Evolutionary conservation across 92 coral and sea anemone genomes (phyloP).

Genomic region (Siderastrea siderea): DNA sequence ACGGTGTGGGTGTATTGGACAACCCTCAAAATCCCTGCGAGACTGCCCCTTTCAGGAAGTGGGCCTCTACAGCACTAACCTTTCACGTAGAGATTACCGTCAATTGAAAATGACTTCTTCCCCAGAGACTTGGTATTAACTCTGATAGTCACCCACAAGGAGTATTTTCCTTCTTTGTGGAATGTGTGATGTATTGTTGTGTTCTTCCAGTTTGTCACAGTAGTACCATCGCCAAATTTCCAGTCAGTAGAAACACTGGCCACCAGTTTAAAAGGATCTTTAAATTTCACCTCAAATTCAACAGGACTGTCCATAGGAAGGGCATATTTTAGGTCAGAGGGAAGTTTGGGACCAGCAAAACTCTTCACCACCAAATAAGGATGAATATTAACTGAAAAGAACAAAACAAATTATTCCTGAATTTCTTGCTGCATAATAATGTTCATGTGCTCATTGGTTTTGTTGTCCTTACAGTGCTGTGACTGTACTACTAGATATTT

Average conservation of each 20-base stretch:
- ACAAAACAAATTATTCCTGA: background rate
- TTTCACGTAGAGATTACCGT: conserved; percentile 20
- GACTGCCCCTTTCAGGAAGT: background rate
- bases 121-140: conserved; percentile 23
- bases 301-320: conserved; percentile 21
- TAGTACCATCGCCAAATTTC: conserved; percentile 46
- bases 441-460: too few relatives aligned
- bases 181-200: conserved; percentile 17
- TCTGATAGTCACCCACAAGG: conserved; percentile 73
- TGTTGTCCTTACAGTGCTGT: too few relatives aligned
- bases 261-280: conserved; percentile 58
- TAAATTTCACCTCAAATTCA: conserved; percentile 63
- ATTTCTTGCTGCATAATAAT: too few relatives aligned
- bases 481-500: too few relatives aligned
- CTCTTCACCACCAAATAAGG: conserved; percentile 55
- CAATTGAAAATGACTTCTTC: background rate
- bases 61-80: conserved; percentile 22
- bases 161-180: conserved; percentile 3
- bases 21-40: too few relatives aligned
- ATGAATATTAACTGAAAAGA: conserved; percentile 51
- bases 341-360: conserved; percentile 52
- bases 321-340: background rate
- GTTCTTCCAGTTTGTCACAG: background rate
- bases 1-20: too few relatives aligned
- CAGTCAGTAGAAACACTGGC: conserved; percentile 66